These are phyloP conservation scores for Gambusia holbrooki DNA, from an alignment of 2,113 vertebrate species.

Conservation along the genomic window DNA sequence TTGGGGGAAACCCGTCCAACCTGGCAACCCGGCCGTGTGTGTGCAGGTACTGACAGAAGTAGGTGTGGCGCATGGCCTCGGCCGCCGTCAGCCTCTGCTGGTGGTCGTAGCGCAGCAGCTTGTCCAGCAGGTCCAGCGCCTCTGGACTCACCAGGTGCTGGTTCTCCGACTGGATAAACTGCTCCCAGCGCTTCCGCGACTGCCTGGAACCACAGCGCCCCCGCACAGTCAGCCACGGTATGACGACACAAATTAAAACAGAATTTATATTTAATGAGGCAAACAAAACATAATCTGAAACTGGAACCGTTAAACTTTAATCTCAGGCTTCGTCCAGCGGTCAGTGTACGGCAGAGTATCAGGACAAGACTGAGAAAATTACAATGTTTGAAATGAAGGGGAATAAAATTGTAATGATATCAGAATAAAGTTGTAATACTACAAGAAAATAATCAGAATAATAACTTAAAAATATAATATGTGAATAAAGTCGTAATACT, in stretches of 20 bases:
- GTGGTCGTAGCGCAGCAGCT: constrained; percentile 98
- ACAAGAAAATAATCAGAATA: too few relatives aligned
- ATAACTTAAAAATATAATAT: too few relatives aligned
- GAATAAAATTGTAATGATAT: too few relatives aligned
- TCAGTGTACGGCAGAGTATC: background rate
- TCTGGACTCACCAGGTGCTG: constrained; percentile 95
- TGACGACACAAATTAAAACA: too few relatives aligned
- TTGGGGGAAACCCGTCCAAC: too few relatives aligned
- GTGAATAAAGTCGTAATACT: too few relatives aligned
- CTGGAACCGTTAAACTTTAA: background rate
- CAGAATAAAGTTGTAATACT: too few relatives aligned
- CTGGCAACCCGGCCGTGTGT: background rate
- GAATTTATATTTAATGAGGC: background rate
- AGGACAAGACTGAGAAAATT: too few relatives aligned
- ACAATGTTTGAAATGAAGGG: too few relatives aligned
- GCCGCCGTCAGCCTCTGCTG: constrained; percentile 96
- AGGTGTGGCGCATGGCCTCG: constrained; percentile 97
- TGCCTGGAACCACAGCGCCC: constrained; percentile 79
- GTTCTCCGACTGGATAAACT: constrained; percentile 98
- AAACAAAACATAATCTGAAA: background rate
- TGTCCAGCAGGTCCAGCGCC: constrained; percentile 96
- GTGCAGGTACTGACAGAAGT: constrained; percentile 89
- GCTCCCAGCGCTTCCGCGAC: constrained; percentile 96
- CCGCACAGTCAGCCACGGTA: too few relatives aligned
- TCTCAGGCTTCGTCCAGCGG: background rate